A percentile compares a stretch with the other conserved stretches of the same genome.
phyloP scores from a whole-genome alignment of 2,888 invertebrate genomes.

The Xestia rhomboidea region DNA sequence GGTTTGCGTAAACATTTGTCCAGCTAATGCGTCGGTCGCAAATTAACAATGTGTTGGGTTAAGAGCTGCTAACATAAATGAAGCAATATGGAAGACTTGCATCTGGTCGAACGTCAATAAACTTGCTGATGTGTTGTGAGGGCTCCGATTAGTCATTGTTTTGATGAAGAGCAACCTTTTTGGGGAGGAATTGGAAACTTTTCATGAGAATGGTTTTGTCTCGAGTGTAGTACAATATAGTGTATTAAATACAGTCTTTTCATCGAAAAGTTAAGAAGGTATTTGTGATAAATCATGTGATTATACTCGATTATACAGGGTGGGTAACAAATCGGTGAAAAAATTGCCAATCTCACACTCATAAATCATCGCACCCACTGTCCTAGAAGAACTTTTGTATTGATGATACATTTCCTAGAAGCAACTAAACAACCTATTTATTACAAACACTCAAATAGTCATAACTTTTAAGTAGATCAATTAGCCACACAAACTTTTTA shows the following conservation, averaged over 20 bases:
- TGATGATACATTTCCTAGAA: no score
- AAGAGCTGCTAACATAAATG: conserved; percentile 50
- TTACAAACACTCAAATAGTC: no score
- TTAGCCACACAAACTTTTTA: no score
- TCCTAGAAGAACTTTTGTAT: no score
- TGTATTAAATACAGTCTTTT: not conserved
- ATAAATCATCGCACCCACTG: no score
- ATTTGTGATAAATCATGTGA: no score
- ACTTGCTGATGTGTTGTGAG: conserved; percentile 20
- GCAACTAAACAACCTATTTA: no score
- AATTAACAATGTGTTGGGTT: conserved; percentile 58
- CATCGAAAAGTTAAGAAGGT: not conserved
- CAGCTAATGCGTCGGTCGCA: conserved; percentile 59
- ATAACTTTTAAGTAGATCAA: no score
- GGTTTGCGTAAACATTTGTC: conserved; percentile 58
- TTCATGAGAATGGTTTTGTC: not conserved
- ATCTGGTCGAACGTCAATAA: conserved; percentile 49
- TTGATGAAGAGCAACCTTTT: not conserved
- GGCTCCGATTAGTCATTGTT: conserved; percentile 21
- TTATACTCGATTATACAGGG: no score
- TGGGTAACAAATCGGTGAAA: no score
- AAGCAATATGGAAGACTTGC: conserved; percentile 50
- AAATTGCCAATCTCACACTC: no score
- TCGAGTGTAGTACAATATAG: not conserved
- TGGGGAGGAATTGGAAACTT: not conserved